These are phyloP conservation scores for Synodontis membranacea DNA, from an alignment of 2,113 vertebrate species.

Conservation along the genomic window DNA sequence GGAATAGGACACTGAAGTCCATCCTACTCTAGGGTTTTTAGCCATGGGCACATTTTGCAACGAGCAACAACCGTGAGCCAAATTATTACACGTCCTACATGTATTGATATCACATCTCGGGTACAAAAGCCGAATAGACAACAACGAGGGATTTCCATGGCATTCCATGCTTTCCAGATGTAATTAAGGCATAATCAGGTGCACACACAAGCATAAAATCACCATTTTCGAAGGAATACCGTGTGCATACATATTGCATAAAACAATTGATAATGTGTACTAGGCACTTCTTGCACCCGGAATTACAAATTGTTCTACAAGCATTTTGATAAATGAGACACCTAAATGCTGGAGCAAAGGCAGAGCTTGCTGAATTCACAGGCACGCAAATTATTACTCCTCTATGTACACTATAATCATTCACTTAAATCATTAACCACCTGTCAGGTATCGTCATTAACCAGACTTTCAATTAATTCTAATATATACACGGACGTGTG, in stretches of 20 bases:
- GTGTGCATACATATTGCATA: too few species aligned
- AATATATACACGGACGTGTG: neutral
- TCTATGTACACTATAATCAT: neutral
- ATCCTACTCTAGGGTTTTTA: neutral
- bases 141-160: neutral
- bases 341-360: neutral
- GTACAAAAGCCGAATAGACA: neutral
- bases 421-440: slow-evolving; percentile 5
- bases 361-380: slow-evolving; percentile 2
- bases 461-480: neutral
- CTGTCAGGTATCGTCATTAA: slow-evolving; percentile 24
- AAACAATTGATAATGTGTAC: neutral
- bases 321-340: neutral
- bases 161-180: neutral
- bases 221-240: neutral
- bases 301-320: neutral
- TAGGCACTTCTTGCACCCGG: neutral
- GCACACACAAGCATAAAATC: neutral
- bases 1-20: too few species aligned
- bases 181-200: neutral
- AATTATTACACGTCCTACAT: neutral
- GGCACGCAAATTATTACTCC: neutral
- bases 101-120: neutral
- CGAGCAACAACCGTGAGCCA: neutral
- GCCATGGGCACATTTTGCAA: neutral